Conservation (phyloP, 2,797 vertebrate species). For the Octomys mimax region DNA sequence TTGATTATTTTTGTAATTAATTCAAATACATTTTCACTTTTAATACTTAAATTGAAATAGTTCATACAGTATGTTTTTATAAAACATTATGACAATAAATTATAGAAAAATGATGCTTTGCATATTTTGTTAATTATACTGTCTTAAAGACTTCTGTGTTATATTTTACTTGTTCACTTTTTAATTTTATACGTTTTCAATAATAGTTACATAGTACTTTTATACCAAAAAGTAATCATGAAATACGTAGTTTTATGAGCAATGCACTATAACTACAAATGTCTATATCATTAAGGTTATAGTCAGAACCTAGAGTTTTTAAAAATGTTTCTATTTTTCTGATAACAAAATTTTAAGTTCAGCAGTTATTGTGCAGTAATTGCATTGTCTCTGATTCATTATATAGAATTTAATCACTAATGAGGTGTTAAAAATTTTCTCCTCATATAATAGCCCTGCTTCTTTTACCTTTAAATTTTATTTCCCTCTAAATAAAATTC, state of each 20-base stretch:
- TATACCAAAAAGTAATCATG: background rate
- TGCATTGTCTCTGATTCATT: background rate
- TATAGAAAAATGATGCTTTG: background rate
- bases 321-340: background rate
- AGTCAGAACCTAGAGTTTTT: background rate
- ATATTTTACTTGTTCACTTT: background rate
- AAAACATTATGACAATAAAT: background rate
- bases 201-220: background rate
- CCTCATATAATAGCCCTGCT: background rate
- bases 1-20: background rate
- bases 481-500: background rate
- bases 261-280: background rate
- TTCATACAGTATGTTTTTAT: background rate
- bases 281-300: background rate
- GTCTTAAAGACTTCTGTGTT: background rate
- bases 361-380: background rate
- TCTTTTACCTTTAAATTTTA: background rate
- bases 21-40: background rate
- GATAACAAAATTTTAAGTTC: background rate
- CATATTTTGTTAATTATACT: background rate
- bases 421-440: background rate
- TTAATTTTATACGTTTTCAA: background rate
- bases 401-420: background rate
- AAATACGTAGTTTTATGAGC: background rate
- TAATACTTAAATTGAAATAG: background rate